Evolutionary conservation across 2,888 invertebrate species (phyloP).

Genomic region (Melinaea menophilus): DNA sequence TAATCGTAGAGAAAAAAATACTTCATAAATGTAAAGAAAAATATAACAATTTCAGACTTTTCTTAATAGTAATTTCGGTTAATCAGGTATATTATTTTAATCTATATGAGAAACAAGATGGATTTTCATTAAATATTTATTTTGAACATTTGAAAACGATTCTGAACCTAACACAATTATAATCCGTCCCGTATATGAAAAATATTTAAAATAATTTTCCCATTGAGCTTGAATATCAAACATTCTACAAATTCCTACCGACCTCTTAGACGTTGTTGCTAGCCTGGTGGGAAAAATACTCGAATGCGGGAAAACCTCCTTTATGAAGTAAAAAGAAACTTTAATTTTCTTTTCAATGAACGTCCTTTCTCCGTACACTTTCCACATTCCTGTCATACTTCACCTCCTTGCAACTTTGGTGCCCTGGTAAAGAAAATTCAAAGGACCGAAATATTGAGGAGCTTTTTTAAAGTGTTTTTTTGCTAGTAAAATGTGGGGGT

Average conservation of each 20-base stretch:
- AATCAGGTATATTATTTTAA: too few species aligned
- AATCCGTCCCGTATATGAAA: too few species aligned
- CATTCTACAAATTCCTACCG: conserved; percentile 46
- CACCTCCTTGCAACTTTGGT: conserved; percentile 47
- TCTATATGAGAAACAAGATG: too few species aligned
- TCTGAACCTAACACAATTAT: too few species aligned
- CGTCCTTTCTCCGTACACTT: conserved; percentile 35
- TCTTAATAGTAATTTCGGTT: too few species aligned
- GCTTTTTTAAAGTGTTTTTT: conserved; percentile 53
- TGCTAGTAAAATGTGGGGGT: conserved; percentile 21
- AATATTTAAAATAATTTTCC: too few species aligned
- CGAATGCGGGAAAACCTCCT: conserved; percentile 76
- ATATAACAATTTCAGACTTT: too few species aligned
- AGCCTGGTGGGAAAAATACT: conserved; percentile 70
- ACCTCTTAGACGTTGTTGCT: conserved; percentile 42
- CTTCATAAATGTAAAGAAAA: too few species aligned
- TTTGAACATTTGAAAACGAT: too few species aligned
- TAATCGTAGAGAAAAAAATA: too few species aligned
- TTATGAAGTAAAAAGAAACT: conserved; percentile 51
- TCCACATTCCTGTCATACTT: conserved; percentile 56
- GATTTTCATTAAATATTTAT: too few species aligned
- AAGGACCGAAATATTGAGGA: conserved; percentile 63
- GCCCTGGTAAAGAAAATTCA: conserved; percentile 71
- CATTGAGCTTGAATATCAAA: conserved; percentile 14
- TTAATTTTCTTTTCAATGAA: conserved; percentile 34